Evolutionary conservation across 2,888 invertebrate genomes (phyloP).

Genomic region (Tetheella fluctuosa): DNA sequence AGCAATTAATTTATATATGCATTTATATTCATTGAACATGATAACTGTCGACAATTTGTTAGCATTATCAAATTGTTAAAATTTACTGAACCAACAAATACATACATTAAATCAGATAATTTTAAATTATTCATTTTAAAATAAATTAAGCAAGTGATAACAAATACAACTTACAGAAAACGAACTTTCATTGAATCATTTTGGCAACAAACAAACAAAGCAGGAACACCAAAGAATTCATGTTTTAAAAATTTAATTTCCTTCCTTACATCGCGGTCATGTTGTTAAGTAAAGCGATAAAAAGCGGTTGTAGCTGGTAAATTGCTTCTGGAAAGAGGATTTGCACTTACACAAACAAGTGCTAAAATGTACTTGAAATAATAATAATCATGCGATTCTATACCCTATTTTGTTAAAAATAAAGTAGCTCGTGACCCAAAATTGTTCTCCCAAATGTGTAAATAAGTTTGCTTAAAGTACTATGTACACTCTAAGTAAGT

Average conservation of each 20-base stretch:
- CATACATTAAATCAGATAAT: too few species aligned
- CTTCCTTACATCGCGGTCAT: constrained; percentile 30
- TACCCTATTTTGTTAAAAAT: not conserved
- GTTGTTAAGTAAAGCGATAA: constrained; percentile 45
- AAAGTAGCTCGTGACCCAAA: not conserved
- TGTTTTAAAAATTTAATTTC: constrained; percentile 27
- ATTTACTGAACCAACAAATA: too few species aligned
- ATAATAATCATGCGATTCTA: not conserved
- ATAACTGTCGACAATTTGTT: too few species aligned
- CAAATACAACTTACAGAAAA: too few species aligned
- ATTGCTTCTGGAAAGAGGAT: constrained; percentile 47
- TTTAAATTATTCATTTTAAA: too few species aligned
- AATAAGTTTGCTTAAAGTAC: constrained; percentile 11
- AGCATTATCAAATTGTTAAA: too few species aligned
- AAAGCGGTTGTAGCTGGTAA: constrained; percentile 41
- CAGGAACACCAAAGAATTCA: constrained; percentile 18
- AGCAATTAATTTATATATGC: too few species aligned
- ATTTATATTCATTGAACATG: too few species aligned
- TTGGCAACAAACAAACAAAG: constrained; percentile 17
- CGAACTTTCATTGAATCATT: not conserved
- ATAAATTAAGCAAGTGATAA: too few species aligned
- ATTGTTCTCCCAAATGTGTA: not conserved
- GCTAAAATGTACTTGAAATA: constrained; percentile 7
- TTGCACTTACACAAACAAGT: constrained; percentile 37
- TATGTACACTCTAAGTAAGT: constrained; percentile 24